These are phyloP conservation scores for Sarcophaga peregrina DNA, from an alignment of 1,140 invertebrate species.

Conservation along the genomic window DNA sequence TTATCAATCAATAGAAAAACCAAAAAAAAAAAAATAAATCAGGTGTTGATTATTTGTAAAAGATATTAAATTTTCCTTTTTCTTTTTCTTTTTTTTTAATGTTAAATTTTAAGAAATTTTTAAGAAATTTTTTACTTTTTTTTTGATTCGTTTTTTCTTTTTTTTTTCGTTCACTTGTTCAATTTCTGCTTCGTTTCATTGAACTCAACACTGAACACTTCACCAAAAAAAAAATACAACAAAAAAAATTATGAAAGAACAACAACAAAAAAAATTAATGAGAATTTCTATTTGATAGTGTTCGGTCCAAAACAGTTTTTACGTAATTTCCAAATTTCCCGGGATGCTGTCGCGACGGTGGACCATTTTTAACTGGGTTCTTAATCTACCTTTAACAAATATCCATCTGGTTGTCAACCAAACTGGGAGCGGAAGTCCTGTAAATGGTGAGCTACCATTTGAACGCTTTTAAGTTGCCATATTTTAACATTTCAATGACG, in stretches of 20 bases:
- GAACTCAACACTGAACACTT: slow-evolving; percentile 8
- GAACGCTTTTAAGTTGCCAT: neutral
- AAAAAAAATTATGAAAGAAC: neutral
- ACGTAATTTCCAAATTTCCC: slow-evolving; percentile 44
- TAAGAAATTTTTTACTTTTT: neutral
- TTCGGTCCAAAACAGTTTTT: slow-evolving; percentile 34
- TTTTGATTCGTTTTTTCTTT: neutral
- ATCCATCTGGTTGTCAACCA: slow-evolving; percentile 31
- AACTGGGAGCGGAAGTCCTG: neutral
- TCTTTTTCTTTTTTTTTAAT: neutral
- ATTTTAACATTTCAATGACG: neutral
- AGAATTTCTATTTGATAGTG: slow-evolving; percentile 6
- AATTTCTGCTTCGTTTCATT: neutral
- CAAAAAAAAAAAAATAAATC: neutral
- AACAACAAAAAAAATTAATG: neutral
- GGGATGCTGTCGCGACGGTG: slow-evolving; percentile 50
- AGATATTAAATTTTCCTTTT: no score
- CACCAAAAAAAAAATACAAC: neutral
- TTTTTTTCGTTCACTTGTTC: neutral
- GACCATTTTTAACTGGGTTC: slow-evolving; percentile 49
- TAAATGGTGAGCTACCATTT: neutral
- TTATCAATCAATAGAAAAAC: no score
- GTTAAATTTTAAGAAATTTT: neutral
- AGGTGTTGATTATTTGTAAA: neutral
- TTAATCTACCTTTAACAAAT: neutral